These are phyloP conservation scores for Spinus olivaceus DNA, from an alignment of 2,797 vertebrate species.

Conservation along the genomic window DNA sequence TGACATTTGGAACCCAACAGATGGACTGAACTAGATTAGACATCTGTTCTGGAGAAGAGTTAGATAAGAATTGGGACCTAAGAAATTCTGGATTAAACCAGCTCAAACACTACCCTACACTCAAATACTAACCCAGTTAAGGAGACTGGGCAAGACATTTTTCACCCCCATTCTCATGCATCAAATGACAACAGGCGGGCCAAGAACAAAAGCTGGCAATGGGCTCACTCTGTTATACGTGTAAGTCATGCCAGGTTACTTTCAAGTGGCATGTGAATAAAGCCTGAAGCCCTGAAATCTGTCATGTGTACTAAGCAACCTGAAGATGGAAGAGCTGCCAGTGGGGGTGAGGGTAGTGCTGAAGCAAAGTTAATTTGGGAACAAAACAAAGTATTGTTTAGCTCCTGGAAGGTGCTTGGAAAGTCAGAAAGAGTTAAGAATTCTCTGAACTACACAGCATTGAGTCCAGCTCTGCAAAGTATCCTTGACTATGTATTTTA, in stretches of 20 bases:
- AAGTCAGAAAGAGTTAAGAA: not conserved
- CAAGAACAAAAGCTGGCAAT: not conserved
- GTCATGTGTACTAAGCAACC: not conserved
- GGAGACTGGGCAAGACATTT: not conserved
- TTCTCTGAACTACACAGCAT: not conserved
- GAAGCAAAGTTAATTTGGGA: not conserved
- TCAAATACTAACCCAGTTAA: not conserved
- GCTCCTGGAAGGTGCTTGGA: not conserved
- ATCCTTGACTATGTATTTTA: not conserved
- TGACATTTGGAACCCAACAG: not conserved
- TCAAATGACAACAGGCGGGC: not conserved
- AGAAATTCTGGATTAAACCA: not conserved
- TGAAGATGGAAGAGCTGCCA: not conserved
- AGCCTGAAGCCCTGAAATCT: not conserved
- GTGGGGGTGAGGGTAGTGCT: not conserved
- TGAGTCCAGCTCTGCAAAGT: not conserved
- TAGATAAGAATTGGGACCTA: not conserved
- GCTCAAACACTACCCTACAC: not conserved
- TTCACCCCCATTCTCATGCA: not conserved
- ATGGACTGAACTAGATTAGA: not conserved
- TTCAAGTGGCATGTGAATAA: not conserved
- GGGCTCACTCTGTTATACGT: not conserved
- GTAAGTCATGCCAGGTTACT: not conserved
- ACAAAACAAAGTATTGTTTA: not conserved
- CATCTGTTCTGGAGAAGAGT: not conserved